A percentile compares a stretch with the other conserved stretches of the same genome.
Evolutionary conservation across 2,888 invertebrate genomes (phyloP).

Genomic region (Perizoma affinitatum): DNA sequence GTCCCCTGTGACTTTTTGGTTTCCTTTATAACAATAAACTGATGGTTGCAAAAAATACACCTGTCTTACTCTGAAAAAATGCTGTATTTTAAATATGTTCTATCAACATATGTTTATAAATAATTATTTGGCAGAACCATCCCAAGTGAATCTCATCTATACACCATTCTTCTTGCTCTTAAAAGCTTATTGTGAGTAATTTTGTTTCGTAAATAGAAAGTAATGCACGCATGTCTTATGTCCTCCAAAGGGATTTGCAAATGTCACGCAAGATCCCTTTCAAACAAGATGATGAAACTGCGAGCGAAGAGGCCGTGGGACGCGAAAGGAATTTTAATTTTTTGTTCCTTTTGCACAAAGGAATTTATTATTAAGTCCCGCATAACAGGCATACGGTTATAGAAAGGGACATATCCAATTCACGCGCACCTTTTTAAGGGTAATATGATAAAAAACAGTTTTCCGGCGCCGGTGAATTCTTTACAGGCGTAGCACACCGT

Average conservation of each 20-base stretch:
- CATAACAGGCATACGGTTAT: conserved; percentile 69
- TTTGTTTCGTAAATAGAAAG: conserved; percentile 43
- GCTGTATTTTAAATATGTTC: no score
- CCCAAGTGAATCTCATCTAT: conserved; percentile 3
- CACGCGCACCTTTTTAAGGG: conserved; percentile 48
- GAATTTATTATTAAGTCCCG: conserved; percentile 76
- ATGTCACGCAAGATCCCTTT: conserved; percentile 65
- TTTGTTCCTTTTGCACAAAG: conserved; percentile 73
- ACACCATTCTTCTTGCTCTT: conserved; percentile 19
- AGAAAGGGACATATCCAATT: conserved; percentile 58
- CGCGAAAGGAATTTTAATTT: conserved; percentile 78
- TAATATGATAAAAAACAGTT: conserved; percentile 14
- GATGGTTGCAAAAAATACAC: conserved; percentile 2
- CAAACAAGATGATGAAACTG: conserved; percentile 74
- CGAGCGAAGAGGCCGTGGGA: conserved; percentile 59
- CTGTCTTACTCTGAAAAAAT: no score
- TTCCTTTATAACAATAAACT: conserved; percentile 7
- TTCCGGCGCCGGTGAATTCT: background rate
- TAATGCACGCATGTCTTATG: conserved; percentile 32
- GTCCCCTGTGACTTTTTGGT: background rate
- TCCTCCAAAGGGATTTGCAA: conserved; percentile 57
- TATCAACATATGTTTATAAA: background rate
- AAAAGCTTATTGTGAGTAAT: conserved; percentile 26
- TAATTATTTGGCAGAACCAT: background rate
- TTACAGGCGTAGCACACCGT: no score